These are phyloP conservation scores for Lissonota sp. DNA, from an alignment of 2,888 invertebrate species.

Conservation along the genomic window DNA sequence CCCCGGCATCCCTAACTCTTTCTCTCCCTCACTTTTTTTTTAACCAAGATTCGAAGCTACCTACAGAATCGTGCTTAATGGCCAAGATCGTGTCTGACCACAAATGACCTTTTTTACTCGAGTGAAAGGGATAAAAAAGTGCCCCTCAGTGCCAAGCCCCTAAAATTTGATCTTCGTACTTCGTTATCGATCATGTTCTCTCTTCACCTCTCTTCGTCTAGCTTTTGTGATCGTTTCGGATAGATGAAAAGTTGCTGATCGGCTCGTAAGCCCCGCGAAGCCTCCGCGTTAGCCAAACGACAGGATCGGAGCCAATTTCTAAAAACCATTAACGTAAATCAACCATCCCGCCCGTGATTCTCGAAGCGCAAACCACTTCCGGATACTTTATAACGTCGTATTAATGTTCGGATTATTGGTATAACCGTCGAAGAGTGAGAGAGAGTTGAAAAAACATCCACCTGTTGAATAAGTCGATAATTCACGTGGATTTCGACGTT, in stretches of 20 bases:
- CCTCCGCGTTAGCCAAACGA: conserved; percentile 16
- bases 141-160: conserved; percentile 21
- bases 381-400: conserved; percentile 52
- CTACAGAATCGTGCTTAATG: background rate
- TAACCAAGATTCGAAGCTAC: background rate
- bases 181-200: conserved; percentile 25
- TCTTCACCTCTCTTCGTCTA: conserved; percentile 24
- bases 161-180: conserved; percentile 41
- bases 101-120: conserved; percentile 35
- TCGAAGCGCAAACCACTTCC: conserved; percentile 22
- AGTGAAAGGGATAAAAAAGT: background rate
- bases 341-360: conserved; percentile 12
- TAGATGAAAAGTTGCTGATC: conserved; percentile 27
- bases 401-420: conserved; percentile 37
- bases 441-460: conserved; percentile 30
- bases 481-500: conserved; percentile 37
- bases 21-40: too few species aligned
- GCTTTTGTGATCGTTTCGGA: background rate
- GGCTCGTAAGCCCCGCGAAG: conserved; percentile 16
- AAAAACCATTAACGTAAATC: conserved; percentile 59
- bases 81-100: conserved; percentile 36
- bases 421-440: background rate
- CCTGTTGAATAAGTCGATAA: conserved; percentile 61
- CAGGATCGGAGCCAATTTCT: conserved; percentile 43
- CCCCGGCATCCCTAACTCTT: too few species aligned